Evolutionary conservation across 2,797 vertebrate genomes (phyloP).

Genomic region (Cossypha polioptera): DNA sequence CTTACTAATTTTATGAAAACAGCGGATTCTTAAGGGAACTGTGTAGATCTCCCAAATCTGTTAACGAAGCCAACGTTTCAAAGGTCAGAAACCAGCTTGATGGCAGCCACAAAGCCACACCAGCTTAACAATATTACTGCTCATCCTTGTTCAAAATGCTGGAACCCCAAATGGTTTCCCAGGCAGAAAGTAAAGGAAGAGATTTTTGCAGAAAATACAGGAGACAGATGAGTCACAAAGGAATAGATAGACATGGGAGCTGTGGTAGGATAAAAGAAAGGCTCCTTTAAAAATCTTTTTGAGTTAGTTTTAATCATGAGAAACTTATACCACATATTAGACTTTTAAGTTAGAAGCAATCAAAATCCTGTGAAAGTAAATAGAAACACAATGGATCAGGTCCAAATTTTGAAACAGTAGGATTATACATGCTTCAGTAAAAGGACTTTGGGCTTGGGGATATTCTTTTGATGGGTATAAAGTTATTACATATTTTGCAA

Average conservation of each 20-base stretch:
- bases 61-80: not conserved
- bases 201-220: not conserved
- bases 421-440: not conserved
- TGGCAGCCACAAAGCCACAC: not conserved
- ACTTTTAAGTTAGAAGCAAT: not conserved
- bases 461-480: not conserved
- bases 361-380: not conserved
- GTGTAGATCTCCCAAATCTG: not conserved
- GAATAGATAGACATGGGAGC: accelerated
- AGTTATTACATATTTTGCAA: not conserved
- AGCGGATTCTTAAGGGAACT: not conserved
- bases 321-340: not conserved
- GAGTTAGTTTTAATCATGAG: not conserved
- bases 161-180: not conserved
- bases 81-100: constrained; percentile 17
- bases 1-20: not conserved
- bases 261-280: not conserved
- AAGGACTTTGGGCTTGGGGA: not conserved
- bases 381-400: not conserved
- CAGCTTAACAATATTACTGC: not conserved
- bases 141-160: not conserved
- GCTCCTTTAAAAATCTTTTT: not conserved
- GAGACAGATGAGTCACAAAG: not conserved
- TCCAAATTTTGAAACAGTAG: not conserved
- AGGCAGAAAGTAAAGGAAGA: not conserved